A percentile compares a stretch with the other conserved stretches of the same genome.
phyloP scores from a whole-genome alignment of 1,140 invertebrate species.

The Triops longicaudatus region DNA sequence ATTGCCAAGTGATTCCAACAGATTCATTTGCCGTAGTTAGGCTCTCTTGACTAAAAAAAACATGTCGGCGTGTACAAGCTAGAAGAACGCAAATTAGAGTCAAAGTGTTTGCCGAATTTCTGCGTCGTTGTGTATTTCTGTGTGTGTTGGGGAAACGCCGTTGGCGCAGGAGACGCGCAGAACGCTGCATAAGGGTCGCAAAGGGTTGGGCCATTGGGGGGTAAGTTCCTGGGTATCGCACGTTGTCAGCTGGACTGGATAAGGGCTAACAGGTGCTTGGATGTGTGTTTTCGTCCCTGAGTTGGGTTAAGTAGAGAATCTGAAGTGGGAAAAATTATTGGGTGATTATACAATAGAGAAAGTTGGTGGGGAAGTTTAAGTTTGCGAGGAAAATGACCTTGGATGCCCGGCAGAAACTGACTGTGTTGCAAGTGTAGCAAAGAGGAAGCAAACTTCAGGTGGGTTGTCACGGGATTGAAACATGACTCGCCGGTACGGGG shows the following conservation, averaged over 20 bases:
- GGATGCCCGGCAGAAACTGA: background rate
- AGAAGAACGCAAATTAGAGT: too few relatives aligned
- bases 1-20: slow-evolving; percentile 13
- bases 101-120: too few relatives aligned
- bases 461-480: background rate
- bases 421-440: background rate
- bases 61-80: too few relatives aligned
- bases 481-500: slow-evolving; percentile 4
- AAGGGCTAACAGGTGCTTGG: slow-evolving; percentile 4
- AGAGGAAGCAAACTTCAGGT: background rate
- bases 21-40: background rate
- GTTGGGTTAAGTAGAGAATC: background rate
- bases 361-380: background rate
- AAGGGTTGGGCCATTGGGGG: background rate
- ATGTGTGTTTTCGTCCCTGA: background rate
- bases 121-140: too few relatives aligned
- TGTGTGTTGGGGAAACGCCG: background rate
- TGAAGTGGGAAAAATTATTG: background rate
- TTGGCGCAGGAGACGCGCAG: slow-evolving; percentile 3
- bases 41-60: background rate
- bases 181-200: slow-evolving; percentile 12
- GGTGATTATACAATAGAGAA: background rate
- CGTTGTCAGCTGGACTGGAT: slow-evolving; percentile 10
- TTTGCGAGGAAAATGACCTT: background rate
- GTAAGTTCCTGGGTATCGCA: background rate